Evolutionary conservation across 2,888 invertebrate species (phyloP).

Genomic region (Cephonodes hylas): DNA sequence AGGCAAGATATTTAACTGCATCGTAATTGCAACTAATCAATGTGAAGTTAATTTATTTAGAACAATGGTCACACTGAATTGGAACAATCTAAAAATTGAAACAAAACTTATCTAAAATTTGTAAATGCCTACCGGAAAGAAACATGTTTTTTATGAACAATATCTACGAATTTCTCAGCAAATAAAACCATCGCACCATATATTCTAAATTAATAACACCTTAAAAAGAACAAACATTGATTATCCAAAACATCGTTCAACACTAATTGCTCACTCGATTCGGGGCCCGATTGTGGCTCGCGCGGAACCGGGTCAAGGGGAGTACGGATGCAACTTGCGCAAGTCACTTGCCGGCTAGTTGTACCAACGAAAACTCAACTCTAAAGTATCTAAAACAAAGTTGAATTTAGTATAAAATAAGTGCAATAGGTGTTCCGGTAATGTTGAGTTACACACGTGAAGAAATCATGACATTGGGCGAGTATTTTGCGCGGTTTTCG

Average conservation of each 20-base stretch:
- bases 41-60: too few species aligned
- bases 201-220: too few species aligned
- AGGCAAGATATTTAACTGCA: too few species aligned
- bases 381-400: not conserved
- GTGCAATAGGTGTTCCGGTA: not conserved
- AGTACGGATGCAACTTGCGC: slow-evolving; percentile 41
- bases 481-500: not conserved
- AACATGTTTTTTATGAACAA: too few species aligned
- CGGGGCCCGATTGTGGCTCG: slow-evolving; percentile 52
- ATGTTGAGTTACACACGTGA: not conserved
- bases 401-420: not conserved
- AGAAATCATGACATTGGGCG: slow-evolving; percentile 4
- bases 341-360: slow-evolving; percentile 29
- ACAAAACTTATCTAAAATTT: too few species aligned
- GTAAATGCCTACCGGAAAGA: too few species aligned
- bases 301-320: slow-evolving; percentile 60
- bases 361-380: not conserved
- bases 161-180: too few species aligned
- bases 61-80: too few species aligned
- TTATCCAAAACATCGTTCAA: slow-evolving; percentile 23
- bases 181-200: too few species aligned
- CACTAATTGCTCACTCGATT: slow-evolving; percentile 46
- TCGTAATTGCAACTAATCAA: too few species aligned
- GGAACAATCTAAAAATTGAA: too few species aligned
- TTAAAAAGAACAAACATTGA: slow-evolving; percentile 15